Conservation (phyloP, 1,140 invertebrate genomes). For the Neelides sp. region DNA sequence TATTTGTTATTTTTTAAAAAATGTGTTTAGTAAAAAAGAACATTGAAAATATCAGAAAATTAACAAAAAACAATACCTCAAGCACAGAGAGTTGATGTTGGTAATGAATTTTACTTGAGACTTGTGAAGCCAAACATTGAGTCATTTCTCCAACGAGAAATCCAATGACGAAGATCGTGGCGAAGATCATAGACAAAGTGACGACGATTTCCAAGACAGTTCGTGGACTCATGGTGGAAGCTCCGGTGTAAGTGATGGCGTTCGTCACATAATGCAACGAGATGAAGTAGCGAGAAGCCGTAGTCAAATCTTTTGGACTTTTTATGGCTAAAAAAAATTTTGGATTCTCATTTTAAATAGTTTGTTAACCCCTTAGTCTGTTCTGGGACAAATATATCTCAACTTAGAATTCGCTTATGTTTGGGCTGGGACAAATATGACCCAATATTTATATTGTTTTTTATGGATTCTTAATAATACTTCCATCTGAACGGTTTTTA, state of each 20-base stretch:
- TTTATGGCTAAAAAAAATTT: not conserved
- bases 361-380: no score
- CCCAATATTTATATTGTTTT: no score
- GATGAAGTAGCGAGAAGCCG: conserved; percentile 15
- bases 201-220: conserved; percentile 13
- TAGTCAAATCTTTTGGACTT: not conserved
- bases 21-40: not conserved
- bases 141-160: conserved; percentile 28
- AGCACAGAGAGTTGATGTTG: conserved; percentile 24
- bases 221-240: conserved; percentile 10
- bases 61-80: conserved; percentile 11
- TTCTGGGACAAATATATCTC: no score
- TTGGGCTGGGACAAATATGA: no score
- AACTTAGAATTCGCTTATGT: no score
- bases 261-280: conserved; percentile 23
- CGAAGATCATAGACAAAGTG: conserved; percentile 19
- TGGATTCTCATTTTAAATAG: no score
- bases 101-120: conserved; percentile 26
- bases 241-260: conserved; percentile 19
- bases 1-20: not conserved
- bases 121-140: conserved; percentile 26
- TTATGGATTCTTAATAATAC: no score
- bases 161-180: conserved; percentile 22
- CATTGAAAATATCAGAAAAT: not conserved
- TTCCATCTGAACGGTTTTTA: no score